Evolutionary conservation across 2,888 invertebrate species (phyloP).

Genomic region (Euspilapteryx auroguttella): DNA sequence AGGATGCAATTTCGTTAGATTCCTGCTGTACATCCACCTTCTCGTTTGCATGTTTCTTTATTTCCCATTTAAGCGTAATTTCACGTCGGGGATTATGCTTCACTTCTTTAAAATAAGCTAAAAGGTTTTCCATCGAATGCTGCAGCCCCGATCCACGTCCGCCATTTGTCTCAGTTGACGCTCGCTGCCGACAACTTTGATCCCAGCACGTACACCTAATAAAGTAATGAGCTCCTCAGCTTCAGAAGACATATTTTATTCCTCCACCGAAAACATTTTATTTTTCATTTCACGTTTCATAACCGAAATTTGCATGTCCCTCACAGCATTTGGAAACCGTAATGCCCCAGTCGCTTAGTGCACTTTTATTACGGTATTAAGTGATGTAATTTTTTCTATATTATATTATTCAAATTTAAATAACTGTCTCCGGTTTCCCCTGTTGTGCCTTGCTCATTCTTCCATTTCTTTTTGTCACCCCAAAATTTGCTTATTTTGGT

Average conservation of each 20-base stretch:
- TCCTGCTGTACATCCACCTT: slow-evolving; percentile 9
- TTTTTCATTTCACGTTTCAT: slow-evolving; percentile 61
- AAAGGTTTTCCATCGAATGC: not conserved
- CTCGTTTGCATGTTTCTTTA: slow-evolving; percentile 8
- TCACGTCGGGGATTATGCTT: slow-evolving; percentile 2
- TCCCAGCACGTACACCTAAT: slow-evolving; percentile 53
- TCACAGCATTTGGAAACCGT: slow-evolving; percentile 48
- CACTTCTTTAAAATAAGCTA: not conserved
- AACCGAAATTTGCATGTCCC: slow-evolving; percentile 53
- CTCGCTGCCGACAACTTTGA: slow-evolving; percentile 30
- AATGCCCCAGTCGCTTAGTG: slow-evolving; percentile 60
- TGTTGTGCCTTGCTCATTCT: slow-evolving; percentile 37
- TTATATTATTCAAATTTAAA: slow-evolving; percentile 65
- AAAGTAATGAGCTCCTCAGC: slow-evolving; percentile 51
- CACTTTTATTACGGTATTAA: slow-evolving; percentile 64
- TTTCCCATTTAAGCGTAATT: slow-evolving; percentile 2
- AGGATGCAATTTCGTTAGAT: slow-evolving; percentile 25
- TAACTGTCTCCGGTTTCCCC: slow-evolving; percentile 62
- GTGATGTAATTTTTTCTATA: slow-evolving; percentile 64
- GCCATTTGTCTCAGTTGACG: slow-evolving; percentile 12
- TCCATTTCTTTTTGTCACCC: slow-evolving; percentile 50
- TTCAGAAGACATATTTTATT: slow-evolving; percentile 50
- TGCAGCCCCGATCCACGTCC: too few relatives aligned
- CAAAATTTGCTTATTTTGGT: slow-evolving; percentile 49
- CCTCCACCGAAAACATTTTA: slow-evolving; percentile 49